These are phyloP conservation scores for Lasioglossum malachurum DNA, from an alignment of 2,888 invertebrate genomes.

Conservation along the genomic window DNA sequence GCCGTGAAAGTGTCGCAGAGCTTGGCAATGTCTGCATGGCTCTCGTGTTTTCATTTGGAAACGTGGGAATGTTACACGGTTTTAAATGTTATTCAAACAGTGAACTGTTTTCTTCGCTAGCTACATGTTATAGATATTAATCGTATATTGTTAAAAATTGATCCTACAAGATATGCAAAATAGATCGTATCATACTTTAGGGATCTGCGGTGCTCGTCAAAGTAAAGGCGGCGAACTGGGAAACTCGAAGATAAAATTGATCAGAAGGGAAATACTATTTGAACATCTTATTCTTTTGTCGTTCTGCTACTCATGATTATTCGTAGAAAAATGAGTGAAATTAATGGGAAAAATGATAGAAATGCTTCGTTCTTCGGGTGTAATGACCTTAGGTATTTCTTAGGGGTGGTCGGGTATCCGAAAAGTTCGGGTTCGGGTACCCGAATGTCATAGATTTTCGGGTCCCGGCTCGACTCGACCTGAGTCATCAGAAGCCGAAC, in stretches of 20 bases:
- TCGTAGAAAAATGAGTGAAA: background rate
- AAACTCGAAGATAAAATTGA: background rate
- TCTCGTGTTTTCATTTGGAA: background rate
- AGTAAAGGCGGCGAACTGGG: background rate
- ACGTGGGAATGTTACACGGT: conserved; percentile 7
- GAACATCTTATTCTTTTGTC: background rate
- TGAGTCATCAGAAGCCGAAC: no score
- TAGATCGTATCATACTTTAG: conserved; percentile 8
- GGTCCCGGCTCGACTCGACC: no score
- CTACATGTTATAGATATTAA: conserved; percentile 2
- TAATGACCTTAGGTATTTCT: no score
- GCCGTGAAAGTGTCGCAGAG: background rate
- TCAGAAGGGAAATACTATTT: background rate
- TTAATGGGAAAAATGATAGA: no score
- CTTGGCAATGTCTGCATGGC: background rate
- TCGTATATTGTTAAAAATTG: conserved; percentile 17
- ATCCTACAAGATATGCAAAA: conserved; percentile 4
- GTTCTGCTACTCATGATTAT: background rate
- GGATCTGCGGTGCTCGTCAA: background rate
- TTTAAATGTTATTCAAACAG: conserved; percentile 3
- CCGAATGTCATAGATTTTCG: no score
- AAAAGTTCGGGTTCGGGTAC: no score
- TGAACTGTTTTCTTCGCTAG: conserved; percentile 11
- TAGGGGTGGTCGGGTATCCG: no score
- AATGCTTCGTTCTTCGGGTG: no score